Conservation (phyloP, 2,113 vertebrate species). For the Paraplagusia blochii region DNA sequence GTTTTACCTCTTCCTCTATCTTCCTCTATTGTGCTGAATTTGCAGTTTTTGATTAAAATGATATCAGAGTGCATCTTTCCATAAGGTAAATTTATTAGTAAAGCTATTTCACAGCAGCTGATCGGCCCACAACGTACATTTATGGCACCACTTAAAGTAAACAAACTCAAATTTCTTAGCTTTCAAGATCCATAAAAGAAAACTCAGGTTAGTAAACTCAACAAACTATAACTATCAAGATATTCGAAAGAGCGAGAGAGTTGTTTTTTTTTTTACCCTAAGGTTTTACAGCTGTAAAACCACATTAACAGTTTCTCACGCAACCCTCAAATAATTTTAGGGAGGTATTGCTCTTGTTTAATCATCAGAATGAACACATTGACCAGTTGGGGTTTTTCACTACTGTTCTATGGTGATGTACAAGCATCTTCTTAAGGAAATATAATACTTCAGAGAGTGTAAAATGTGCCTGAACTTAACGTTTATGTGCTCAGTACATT, state of each 20-base stretch:
- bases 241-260: too few species aligned
- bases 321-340: not conserved
- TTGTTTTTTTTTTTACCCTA: not conserved
- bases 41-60: not conserved
- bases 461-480: slow-evolving; percentile 27
- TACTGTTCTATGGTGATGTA: not conserved
- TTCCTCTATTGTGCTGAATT: not conserved
- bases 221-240: not conserved
- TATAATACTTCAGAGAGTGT: slow-evolving; percentile 2
- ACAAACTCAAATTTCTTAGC: slow-evolving; percentile 5
- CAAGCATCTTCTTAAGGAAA: not conserved
- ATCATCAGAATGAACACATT: slow-evolving; percentile 6
- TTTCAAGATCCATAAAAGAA: not conserved
- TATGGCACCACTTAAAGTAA: slow-evolving; percentile 2
- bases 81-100: slow-evolving; percentile 30
- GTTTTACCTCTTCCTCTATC: not conserved
- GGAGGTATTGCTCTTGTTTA: slow-evolving; percentile 1
- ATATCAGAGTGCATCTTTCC: not conserved
- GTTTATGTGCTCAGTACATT: slow-evolving; percentile 33
- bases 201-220: slow-evolving; percentile 1
- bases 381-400: slow-evolving; percentile 4
- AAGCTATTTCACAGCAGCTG: slow-evolving; percentile 18
- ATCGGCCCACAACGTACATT: slow-evolving; percentile 6
- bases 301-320: slow-evolving; percentile 5
- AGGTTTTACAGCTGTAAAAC: not conserved